Base-by-base conservation (phyloP, 2,888 invertebrate genomes). In the Sesia bembeciformis region DNA sequence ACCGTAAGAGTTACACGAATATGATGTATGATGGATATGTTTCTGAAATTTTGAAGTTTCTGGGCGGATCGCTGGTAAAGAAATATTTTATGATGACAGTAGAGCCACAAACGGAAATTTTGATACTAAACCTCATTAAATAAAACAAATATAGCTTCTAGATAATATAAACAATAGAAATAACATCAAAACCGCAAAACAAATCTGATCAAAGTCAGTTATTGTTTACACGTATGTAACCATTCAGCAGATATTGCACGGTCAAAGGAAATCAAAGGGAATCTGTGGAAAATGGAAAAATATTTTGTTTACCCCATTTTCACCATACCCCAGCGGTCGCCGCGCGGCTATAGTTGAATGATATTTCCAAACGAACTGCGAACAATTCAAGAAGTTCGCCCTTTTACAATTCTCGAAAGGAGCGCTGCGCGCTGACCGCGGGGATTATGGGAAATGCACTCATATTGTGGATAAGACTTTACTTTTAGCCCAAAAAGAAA, bases 371-470 rank as follows among this genome's bases (percentile, higher is more conserved):
- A 66, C 72, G 64, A 62, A 65, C 66, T 65, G 68, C 59, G 61
- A 67, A 67, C 62, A 58, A 63, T 68, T 67, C 61, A 61, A 68
- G 60, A 72, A 74, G 66, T 76, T 75, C 62, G 68, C 65, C 70
- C 70, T 74, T 74, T 74, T 69, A 76, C 75, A 76, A 74, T 76
- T 75, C 73, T 66, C 61, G 61, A 62, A 65, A 67, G 63, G 62
- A 62, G 59, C 60, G 60, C 62, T 66, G 62, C 65, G 65, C 68
- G 71, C 70, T 49, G 56, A 61, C 62, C 60, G 60, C 56, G 55
- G 56, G 54, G 56, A 53, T 52, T 40, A 51, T 52, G 42, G 42
- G 1, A 39, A 50, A 53, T 39, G 50, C 49, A 49, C 51, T 38
- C 39, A 42, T 50, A 39, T 38, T 57, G 54, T 64, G 67, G 65